phyloP scores from a whole-genome alignment of 37 sponge, comb jelly and placozoan species.

The Beroe forskalii region DNA sequence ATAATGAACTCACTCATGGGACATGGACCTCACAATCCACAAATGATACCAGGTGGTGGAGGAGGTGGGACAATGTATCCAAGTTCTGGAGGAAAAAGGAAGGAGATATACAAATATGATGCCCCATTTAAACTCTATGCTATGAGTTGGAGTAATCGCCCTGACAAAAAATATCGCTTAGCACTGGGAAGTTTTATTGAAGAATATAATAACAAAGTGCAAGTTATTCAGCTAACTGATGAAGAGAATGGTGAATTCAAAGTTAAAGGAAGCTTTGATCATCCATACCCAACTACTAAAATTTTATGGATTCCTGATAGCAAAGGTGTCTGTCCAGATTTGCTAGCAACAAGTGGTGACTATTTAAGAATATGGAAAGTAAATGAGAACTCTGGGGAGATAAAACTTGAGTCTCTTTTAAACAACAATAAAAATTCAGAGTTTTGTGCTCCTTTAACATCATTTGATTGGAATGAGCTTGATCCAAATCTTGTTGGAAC shows the following conservation, averaged over 20 bases:
- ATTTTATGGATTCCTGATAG: slow-evolving; percentile 90
- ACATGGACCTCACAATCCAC: neutral
- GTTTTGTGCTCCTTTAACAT: slow-evolving; percentile 92
- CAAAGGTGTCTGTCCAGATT: slow-evolving; percentile 75
- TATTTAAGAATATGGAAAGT: slow-evolving; percentile 89
- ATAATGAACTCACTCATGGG: neutral
- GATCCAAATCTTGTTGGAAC: slow-evolving; percentile 85
- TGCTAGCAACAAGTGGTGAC: slow-evolving; percentile 89
- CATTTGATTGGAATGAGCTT: slow-evolving; percentile 94
- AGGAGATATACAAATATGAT: slow-evolving; percentile 91
- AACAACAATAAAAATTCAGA: slow-evolving; percentile 93
- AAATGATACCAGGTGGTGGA: neutral
- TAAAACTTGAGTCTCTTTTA: slow-evolving; percentile 82
- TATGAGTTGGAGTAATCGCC: slow-evolving; percentile 91
- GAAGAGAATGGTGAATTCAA: slow-evolving; percentile 82
- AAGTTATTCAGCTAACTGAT: slow-evolving; percentile 78
- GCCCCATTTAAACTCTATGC: slow-evolving; percentile 88
- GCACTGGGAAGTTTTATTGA: slow-evolving; percentile 94
- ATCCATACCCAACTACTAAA: slow-evolving; percentile 93
- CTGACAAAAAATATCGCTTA: slow-evolving; percentile 78
- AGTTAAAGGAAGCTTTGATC: slow-evolving; percentile 79
- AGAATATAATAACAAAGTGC: slow-evolving; percentile 92
- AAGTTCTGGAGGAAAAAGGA: slow-evolving; percentile 68
- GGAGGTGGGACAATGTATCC: neutral
- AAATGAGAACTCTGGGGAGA: slow-evolving; percentile 67